These are phyloP conservation scores for Pangasius mekongensis DNA, from an alignment of 2,797 vertebrate genomes.

Conservation along the genomic window DNA sequence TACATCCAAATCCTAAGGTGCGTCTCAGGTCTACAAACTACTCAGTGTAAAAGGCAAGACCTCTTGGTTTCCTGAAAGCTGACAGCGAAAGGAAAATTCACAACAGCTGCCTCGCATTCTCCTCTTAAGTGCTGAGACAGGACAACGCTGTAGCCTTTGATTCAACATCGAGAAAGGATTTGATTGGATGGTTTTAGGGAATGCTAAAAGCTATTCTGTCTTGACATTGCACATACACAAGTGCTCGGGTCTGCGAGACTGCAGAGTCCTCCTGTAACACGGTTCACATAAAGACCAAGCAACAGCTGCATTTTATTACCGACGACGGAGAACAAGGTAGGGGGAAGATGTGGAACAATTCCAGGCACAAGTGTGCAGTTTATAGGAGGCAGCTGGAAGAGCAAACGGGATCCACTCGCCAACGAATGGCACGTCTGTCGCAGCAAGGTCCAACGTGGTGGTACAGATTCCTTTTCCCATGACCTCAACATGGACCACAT, in stretches of 20 bases:
- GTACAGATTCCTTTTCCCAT: background rate
- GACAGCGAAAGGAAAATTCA: background rate
- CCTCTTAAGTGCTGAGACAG: slow-evolving; percentile 6
- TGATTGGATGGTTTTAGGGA: background rate
- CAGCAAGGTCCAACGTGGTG: background rate
- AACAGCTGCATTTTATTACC: slow-evolving; percentile 26
- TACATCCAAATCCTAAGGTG: no score
- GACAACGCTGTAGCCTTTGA: background rate
- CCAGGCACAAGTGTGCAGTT: slow-evolving; percentile 24
- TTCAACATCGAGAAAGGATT: background rate
- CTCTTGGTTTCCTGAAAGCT: background rate
- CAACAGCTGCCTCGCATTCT: slow-evolving; percentile 8
- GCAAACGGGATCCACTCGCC: background rate
- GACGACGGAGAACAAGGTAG: background rate
- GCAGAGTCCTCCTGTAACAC: no score
- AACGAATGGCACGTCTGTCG: background rate
- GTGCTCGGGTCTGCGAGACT: background rate
- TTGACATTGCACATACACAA: background rate
- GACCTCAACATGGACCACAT: slow-evolving; percentile 28
- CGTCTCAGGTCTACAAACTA: background rate
- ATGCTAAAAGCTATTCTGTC: background rate
- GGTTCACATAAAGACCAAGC: background rate
- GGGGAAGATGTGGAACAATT: background rate
- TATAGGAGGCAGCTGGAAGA: slow-evolving; percentile 14
- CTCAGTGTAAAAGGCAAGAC: background rate